Base-by-base conservation (phyloP, 2,888 invertebrate genomes). In the Arge pagana region DNA sequence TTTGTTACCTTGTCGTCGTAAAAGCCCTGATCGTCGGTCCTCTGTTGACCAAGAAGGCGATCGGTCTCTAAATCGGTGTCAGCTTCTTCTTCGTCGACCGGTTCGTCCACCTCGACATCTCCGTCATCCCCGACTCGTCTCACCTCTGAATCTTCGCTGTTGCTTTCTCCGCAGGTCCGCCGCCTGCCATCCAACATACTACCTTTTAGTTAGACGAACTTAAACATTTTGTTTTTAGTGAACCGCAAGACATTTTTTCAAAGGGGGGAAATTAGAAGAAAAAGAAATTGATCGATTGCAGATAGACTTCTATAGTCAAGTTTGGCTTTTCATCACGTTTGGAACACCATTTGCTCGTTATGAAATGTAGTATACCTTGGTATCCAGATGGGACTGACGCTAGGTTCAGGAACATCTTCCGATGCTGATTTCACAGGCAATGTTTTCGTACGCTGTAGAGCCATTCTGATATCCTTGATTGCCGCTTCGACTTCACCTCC, bases 51-150 rank as follows among this genome's bases (percentile, higher is more conserved):
- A 55, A 97, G 83, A 56, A 97, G 80, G 66, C 96, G 83, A 77
- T 97, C 97, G n/a, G 97, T 97, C 80, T 97, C 97, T 64, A 96
- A 85, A 77, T 98, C 97, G 0, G 97, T 98, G 71, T 97, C 97
- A 19, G 95, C 93, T 78, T 94, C 94, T 73, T 89, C 91, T 28
- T 76, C 76, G 28, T 74, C 74, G 2, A 71, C 71, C 7, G 67
- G 68, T 19, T 72, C 71, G 49, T 75, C 74, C 33, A 71, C 67
- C 33, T 75, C 76, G 31, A 72, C 69, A 13, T 72, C 76, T 2
- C 69, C 74, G 35, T 76, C 77, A 8, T 76, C 77, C 11, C 66
- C 65, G 6, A 56, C 62, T 7, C 72, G 61, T 43, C 75, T 64
- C 24, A 64, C 63, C 55, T 74, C 72, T 19, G 76, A 74, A 50